Conservation (phyloP, 2,888 invertebrate species). For the Drosophila eohydei region DNA sequence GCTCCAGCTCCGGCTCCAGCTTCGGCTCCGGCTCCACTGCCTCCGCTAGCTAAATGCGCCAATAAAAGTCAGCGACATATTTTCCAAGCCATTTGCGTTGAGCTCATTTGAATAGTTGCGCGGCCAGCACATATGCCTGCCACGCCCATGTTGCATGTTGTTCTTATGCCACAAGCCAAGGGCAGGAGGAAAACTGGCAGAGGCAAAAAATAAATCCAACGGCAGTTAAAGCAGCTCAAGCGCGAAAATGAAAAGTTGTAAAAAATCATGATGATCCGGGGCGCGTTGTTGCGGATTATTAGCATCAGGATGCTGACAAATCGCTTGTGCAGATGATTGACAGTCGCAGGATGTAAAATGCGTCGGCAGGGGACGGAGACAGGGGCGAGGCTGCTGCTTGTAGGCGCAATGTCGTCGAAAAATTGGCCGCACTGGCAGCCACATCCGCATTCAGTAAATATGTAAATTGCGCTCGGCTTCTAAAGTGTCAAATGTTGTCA, state of each 20-base stretch:
- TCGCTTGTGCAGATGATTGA: slow-evolving; percentile 79
- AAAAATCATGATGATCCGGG: slow-evolving; percentile 72
- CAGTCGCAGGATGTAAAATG: slow-evolving; percentile 23
- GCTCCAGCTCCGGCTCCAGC: not conserved
- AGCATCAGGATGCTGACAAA: slow-evolving; percentile 74
- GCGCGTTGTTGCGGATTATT: slow-evolving; percentile 71
- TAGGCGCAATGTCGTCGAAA: slow-evolving; percentile 21
- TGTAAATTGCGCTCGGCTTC: slow-evolving; percentile 42
- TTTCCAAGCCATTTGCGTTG: slow-evolving; percentile 72
- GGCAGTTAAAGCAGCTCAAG: slow-evolving; percentile 74
- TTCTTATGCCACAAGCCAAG: not conserved
- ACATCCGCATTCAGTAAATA: slow-evolving; percentile 31
- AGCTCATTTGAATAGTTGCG: slow-evolving; percentile 66
- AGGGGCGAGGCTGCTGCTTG: not conserved
- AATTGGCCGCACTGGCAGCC: slow-evolving; percentile 36
- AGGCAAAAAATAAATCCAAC: slow-evolving; percentile 17
- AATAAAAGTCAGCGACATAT: slow-evolving; percentile 65
- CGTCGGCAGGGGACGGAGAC: not conserved
- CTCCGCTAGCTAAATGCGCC: slow-evolving; percentile 8
- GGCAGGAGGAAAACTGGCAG: too few species aligned
- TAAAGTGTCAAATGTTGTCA: slow-evolving; percentile 55
- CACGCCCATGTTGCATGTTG: not conserved
- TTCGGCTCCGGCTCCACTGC: not conserved
- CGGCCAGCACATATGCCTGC: slow-evolving; percentile 34
- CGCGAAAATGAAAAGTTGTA: slow-evolving; percentile 80